Conservation (phyloP, 1,140 invertebrate genomes). For the Drosophila funebris region DNA sequence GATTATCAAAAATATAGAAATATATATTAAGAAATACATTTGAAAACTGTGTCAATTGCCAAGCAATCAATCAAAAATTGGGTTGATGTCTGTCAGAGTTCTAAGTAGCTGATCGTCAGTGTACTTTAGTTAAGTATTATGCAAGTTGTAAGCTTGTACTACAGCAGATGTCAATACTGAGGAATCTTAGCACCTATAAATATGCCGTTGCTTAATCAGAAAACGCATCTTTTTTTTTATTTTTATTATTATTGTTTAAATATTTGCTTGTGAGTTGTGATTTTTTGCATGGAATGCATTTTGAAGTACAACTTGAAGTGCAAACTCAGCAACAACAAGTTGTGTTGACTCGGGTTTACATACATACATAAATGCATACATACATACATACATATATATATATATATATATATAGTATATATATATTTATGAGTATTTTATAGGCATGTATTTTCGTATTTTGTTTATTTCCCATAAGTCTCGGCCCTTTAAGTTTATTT, state of each 20-base stretch:
- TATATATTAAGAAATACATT: slow-evolving; percentile 21
- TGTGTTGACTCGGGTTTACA: slow-evolving; percentile 65
- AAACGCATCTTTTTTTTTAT: slow-evolving; percentile 49
- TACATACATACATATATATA: slow-evolving; percentile 19
- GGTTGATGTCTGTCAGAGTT: slow-evolving; percentile 65
- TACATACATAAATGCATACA: too few species aligned
- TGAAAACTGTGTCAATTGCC: slow-evolving; percentile 71
- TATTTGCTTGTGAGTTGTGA: slow-evolving; percentile 55
- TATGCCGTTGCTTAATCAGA: slow-evolving; percentile 46
- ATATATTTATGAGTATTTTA: slow-evolving; percentile 22
- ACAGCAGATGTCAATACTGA: slow-evolving; percentile 18
- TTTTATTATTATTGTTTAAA: slow-evolving; percentile 72
- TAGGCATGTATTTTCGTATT: slow-evolving; percentile 26
- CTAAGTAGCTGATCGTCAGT: slow-evolving; percentile 46
- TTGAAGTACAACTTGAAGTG: slow-evolving; percentile 45
- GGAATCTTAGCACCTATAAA: slow-evolving; percentile 5
- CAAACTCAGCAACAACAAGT: slow-evolving; percentile 53
- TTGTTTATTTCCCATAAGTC: slow-evolving; percentile 24
- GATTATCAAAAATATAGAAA: slow-evolving; percentile 58
- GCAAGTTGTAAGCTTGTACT: slow-evolving; percentile 36
- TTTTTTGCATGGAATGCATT: slow-evolving; percentile 65
- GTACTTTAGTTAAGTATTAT: slow-evolving; percentile 30
- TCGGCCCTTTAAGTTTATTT: slow-evolving; percentile 5
- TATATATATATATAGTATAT: too few species aligned
- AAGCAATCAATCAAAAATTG: slow-evolving; percentile 74